These are phyloP conservation scores for Lasioglossum baleicum DNA, from an alignment of 1,140 invertebrate species.

Conservation along the genomic window DNA sequence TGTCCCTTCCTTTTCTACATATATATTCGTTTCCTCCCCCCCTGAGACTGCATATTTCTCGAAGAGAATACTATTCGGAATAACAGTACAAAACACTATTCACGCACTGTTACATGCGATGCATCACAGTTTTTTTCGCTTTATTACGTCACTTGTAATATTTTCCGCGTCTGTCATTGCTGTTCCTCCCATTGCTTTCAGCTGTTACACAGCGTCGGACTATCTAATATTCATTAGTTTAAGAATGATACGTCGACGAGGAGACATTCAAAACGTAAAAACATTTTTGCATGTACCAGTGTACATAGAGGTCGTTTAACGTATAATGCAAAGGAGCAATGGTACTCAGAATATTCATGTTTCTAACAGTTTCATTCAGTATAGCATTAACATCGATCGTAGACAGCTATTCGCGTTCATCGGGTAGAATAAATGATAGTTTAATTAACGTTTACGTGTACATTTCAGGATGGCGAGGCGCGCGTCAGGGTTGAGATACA, in stretches of 20 bases:
- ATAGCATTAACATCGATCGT: constrained; percentile 13
- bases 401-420: background rate
- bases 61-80: background rate
- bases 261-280: background rate
- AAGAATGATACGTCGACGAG: background rate
- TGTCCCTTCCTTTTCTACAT: constrained; percentile 70
- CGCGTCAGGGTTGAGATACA: constrained; percentile 85
- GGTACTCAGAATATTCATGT: background rate
- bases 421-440: background rate
- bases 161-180: background rate
- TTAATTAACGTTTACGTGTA: constrained; percentile 61
- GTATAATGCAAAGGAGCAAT: background rate
- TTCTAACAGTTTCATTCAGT: constrained; percentile 17
- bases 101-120: constrained; percentile 10
- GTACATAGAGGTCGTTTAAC: background rate
- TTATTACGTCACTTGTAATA: background rate
- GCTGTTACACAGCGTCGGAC: background rate
- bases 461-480: constrained; percentile 82
- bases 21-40: background rate
- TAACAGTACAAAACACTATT: constrained; percentile 16
- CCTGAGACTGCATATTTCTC: background rate
- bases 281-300: background rate
- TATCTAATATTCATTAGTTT: background rate
- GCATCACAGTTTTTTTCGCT: background rate
- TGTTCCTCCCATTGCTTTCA: background rate